These are phyloP conservation scores for Meloidogyne hapla DNA, from an alignment of 1,140 invertebrate genomes.

Conservation along the genomic window DNA sequence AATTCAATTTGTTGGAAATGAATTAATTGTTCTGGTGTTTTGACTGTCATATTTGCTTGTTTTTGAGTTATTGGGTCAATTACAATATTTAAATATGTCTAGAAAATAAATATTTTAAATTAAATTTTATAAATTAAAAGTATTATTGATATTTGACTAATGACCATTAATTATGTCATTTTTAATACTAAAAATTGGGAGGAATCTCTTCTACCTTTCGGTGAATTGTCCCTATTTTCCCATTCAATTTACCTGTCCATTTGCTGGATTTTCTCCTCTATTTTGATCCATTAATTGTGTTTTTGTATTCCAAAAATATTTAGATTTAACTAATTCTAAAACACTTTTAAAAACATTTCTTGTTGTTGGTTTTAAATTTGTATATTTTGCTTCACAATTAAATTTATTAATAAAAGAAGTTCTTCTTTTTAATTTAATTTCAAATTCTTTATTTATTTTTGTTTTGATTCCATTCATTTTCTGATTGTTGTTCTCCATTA, in stretches of 20 bases:
- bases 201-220: too few relatives aligned
- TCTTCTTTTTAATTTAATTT: conserved; percentile 17
- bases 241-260: background rate
- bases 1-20: conserved; percentile 18
- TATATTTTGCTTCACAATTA: conserved; percentile 37
- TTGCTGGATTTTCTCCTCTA: too few relatives aligned
- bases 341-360: conserved; percentile 29
- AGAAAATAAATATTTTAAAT: too few relatives aligned
- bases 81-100: conserved; percentile 14
- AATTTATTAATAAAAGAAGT: conserved; percentile 45
- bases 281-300: background rate
- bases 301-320: conserved; percentile 47
- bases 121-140: too few relatives aligned
- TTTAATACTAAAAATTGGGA: too few relatives aligned
- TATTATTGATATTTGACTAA: too few relatives aligned
- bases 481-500: conserved; percentile 28
- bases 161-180: too few relatives aligned
- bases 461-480: background rate
- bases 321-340: conserved; percentile 34
- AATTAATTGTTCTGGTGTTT: conserved; percentile 1
- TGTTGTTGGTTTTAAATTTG: conserved; percentile 12
- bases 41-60: conserved; percentile 13
- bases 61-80: conserved; percentile 21
- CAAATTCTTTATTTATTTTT: conserved; percentile 14
- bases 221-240: background rate